Evolutionary conservation across 23 tunicate species (phyloP), one percentile per base, ranked within the genome.

Genomic region (Corella eumyota): DNA sequence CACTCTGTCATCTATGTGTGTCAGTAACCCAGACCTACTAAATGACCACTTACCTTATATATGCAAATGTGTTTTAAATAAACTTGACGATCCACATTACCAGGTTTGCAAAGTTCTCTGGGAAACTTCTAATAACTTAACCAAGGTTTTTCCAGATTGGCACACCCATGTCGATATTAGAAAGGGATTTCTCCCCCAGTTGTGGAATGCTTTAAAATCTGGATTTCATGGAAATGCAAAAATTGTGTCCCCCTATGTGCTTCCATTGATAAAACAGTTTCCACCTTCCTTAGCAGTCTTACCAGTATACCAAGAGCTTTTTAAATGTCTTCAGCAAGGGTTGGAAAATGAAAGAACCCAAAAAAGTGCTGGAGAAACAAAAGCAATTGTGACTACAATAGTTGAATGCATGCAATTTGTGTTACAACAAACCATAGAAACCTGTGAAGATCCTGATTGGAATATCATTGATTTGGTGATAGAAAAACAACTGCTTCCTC

Each of bases 221-320:
- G 88, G 88, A 3, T 88, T 86, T 79, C 28, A 79, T 63, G 96
- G 96, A 17, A 59, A 72, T 50, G 67, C 85, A 2, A 52, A 53
- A 34, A 17, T 60, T 23, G 56, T 79, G 5, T 38, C 67, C 23
- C 69, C 73, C 2, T 44, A 59, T 61, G 32, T 88, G 5, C 66
- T 62, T 9, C 70, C 68, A 27, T 13, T 79, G 9, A 15, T 79
- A 11, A 31, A 45, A 3, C 59, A 48, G 4, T 73, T 88, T 72
- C 96, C 96, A 25, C 17, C 55, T 5, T 47, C 68, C 11, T 22
- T 69, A 2, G 56, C 76, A 11, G 55, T 63, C 7, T 13, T 63
- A 9, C 71, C 79, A 1, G 64, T 67, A 21, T 79, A 71, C 66
- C 23, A 78, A 49, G 80, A 84, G 53, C 26, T 84, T 21, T 69